phyloP scores from a whole-genome alignment of 2,797 vertebrate species.

The Clarias fuscus region DNA sequence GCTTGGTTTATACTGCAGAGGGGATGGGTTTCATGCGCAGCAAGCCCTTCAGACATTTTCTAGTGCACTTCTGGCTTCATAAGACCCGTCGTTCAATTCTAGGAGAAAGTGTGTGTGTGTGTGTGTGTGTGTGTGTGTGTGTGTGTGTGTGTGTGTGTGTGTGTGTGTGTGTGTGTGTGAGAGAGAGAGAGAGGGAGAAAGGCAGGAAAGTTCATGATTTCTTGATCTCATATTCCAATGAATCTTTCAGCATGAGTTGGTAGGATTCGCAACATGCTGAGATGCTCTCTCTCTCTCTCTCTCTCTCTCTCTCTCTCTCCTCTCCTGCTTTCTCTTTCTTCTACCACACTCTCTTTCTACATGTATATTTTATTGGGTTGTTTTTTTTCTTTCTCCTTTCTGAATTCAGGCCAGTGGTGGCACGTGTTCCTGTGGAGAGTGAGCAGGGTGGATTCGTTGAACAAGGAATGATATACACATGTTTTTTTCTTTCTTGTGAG shows the following conservation, averaged over 20 bases:
- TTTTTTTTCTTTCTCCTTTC: slow-evolving; percentile 56
- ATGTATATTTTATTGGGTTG: slow-evolving; percentile 71
- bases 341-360: slow-evolving; percentile 45
- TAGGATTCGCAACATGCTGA: slow-evolving; percentile 13
- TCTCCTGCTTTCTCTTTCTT: slow-evolving; percentile 11
- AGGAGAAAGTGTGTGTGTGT: background rate
- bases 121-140: background rate
- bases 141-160: background rate
- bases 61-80: slow-evolving; percentile 1
- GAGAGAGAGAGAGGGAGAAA: background rate
- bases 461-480: background rate
- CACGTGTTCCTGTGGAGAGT: slow-evolving; percentile 42
- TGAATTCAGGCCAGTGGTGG: slow-evolving; percentile 59
- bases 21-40: slow-evolving; percentile 4
- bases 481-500: background rate
- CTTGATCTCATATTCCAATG: slow-evolving; percentile 34
- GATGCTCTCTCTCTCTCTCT: slow-evolving; percentile 1
- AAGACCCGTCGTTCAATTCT: background rate
- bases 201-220: slow-evolving; percentile 1
- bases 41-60: background rate
- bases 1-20: background rate
- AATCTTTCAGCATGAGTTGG: slow-evolving; percentile 48
- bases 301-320: slow-evolving; percentile 35
- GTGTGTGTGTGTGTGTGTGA: background rate
- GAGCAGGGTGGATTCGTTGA: background rate